phyloP scores from a whole-genome alignment of 2,113 vertebrate species.

The Holacanthus passer region DNA sequence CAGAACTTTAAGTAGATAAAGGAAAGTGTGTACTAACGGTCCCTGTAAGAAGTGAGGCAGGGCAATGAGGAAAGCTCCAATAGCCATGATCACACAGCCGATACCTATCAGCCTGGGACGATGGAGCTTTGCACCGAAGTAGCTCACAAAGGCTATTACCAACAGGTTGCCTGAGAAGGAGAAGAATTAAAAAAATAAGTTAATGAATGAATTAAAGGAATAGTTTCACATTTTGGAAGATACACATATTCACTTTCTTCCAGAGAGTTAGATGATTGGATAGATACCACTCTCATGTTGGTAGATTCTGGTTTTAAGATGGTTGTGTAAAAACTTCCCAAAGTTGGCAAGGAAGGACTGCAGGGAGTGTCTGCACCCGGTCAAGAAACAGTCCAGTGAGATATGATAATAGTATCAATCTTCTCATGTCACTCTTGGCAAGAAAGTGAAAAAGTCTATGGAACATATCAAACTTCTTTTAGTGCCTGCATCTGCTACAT shows the following conservation, averaged over 20 bases:
- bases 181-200: not conserved
- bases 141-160: conserved; percentile 94
- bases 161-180: conserved; percentile 90
- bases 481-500: not conserved
- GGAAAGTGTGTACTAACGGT: conserved; percentile 83
- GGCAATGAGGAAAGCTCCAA: conserved; percentile 87
- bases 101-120: conserved; percentile 92
- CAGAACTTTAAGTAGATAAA: not conserved
- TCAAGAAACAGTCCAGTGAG: too few species aligned
- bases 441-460: not conserved
- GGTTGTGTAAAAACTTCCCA: not conserved
- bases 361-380: not conserved
- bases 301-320: too few species aligned
- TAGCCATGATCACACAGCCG: conserved; percentile 93
- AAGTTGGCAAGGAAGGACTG: not conserved
- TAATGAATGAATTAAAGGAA: not conserved
- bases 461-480: not conserved
- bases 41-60: conserved; percentile 95
- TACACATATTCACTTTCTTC: not conserved
- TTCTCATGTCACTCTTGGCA: not conserved
- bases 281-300: too few species aligned
- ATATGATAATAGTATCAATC: not conserved
- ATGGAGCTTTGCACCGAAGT: conserved; percentile 96
- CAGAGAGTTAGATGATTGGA: too few species aligned
- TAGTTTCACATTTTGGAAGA: not conserved